Percentiles rank a stretch among this genome's conserved stretches.
Evolutionary conservation across 1,140 invertebrate species (phyloP).

Genomic region (Leptoteleia sp.): DNA sequence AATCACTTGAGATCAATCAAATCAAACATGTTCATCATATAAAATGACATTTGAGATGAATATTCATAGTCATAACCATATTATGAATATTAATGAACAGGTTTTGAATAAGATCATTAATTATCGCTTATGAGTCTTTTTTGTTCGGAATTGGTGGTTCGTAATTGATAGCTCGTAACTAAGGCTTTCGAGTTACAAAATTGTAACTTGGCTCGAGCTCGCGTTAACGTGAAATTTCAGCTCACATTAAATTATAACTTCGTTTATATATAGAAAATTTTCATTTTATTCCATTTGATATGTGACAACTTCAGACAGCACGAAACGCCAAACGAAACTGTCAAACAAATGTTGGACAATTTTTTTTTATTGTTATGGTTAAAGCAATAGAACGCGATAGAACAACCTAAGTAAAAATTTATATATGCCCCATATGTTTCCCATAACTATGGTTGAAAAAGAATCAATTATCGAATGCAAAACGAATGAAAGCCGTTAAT

Average conservation of each 20-base stretch:
- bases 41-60: slow-evolving; percentile 39
- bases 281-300: slow-evolving; percentile 21
- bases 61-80: slow-evolving; percentile 45
- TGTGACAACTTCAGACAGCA: slow-evolving; percentile 12
- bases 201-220: slow-evolving; percentile 2
- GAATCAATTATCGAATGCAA: slow-evolving; percentile 42
- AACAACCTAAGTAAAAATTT: too few species aligned
- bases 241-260: background rate
- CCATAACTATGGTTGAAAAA: too few species aligned
- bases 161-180: slow-evolving; percentile 25
- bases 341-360: too few species aligned
- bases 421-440: too few species aligned
- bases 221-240: slow-evolving; percentile 13
- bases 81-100: slow-evolving; percentile 48
- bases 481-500: slow-evolving; percentile 33
- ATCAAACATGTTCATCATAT: slow-evolving; percentile 46
- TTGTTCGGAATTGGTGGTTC: slow-evolving; percentile 23
- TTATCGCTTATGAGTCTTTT: slow-evolving; percentile 49
- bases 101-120: slow-evolving; percentile 50
- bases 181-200: slow-evolving; percentile 27
- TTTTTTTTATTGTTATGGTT: too few species aligned
- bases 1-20: slow-evolving; percentile 51
- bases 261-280: slow-evolving; percentile 3
- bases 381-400: too few species aligned
- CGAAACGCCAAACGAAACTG: too few species aligned